phyloP scores from a whole-genome alignment of 2,113 vertebrate genomes.

The Carassius auratus region DNA sequence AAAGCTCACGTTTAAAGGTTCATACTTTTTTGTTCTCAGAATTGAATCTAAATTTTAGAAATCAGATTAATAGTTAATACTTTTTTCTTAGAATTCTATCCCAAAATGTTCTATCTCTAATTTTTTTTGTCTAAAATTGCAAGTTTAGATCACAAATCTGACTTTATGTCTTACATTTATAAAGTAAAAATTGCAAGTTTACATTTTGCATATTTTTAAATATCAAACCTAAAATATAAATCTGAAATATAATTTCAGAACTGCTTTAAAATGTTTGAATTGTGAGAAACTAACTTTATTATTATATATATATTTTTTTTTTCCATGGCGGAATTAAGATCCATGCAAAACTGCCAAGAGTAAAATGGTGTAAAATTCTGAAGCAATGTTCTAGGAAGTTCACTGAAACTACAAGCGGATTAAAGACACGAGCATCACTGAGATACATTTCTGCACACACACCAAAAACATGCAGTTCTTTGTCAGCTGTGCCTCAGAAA shows the following conservation, averaged over 20 bases:
- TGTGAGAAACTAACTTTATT: neutral
- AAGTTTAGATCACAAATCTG: neutral
- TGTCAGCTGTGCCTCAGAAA: constrained; percentile 59
- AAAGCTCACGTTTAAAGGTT: too few relatives aligned
- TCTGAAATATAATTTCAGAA: neutral
- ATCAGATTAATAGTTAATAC: too few relatives aligned
- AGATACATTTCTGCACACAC: constrained; percentile 2
- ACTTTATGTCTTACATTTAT: neutral
- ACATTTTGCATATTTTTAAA: neutral
- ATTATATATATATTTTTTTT: neutral
- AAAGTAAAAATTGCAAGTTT: neutral
- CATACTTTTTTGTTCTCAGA: too few relatives aligned
- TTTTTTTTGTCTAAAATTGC: too few relatives aligned
- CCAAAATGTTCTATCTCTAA: too few relatives aligned
- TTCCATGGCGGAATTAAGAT: neutral
- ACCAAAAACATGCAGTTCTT: constrained; percentile 38
- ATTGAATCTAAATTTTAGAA: too few relatives aligned
- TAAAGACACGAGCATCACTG: neutral
- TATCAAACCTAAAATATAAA: neutral
- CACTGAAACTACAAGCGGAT: neutral
- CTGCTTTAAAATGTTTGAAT: neutral
- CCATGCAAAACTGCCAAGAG: neutral
- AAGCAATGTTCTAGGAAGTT: neutral
- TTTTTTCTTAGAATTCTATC: too few relatives aligned
- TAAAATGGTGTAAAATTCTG: neutral